Conservation (phyloP, 2,888 invertebrate genomes). For the Lampropteryx suffumata region DNA sequence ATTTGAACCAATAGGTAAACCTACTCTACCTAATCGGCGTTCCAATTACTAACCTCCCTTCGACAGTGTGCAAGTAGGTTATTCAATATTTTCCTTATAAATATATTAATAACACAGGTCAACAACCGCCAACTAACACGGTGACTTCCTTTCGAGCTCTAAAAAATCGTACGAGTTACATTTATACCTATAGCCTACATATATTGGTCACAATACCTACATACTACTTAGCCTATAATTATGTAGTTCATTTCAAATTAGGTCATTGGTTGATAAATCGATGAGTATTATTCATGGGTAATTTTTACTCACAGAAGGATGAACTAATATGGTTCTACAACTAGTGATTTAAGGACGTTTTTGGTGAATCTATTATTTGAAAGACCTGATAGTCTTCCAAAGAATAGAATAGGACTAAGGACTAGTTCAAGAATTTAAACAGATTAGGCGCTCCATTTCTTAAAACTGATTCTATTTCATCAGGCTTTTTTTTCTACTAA, state of each 20-base stretch:
- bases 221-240: slow-evolving; percentile 43
- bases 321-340: too few relatives aligned
- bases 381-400: too few relatives aligned
- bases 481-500: too few relatives aligned
- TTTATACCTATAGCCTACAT: slow-evolving; percentile 37
- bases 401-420: too few relatives aligned
- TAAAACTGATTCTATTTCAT: too few relatives aligned
- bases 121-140: slow-evolving; percentile 67
- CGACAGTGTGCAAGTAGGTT: slow-evolving; percentile 1
- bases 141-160: slow-evolving; percentile 64
- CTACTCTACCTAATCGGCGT: too few relatives aligned
- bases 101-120: slow-evolving; percentile 53
- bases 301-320: too few relatives aligned
- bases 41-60: not conserved
- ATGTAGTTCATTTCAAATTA: slow-evolving; percentile 49
- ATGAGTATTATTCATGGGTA: slow-evolving; percentile 32
- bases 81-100: slow-evolving; percentile 27
- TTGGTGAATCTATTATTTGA: too few relatives aligned
- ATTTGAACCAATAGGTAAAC: too few relatives aligned
- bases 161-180: slow-evolving; percentile 46
- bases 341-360: too few relatives aligned
- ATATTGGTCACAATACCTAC: slow-evolving; percentile 42
- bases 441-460: too few relatives aligned
- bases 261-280: slow-evolving; percentile 53
- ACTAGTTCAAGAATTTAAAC: too few relatives aligned